These are phyloP conservation scores for Drosophila infuscata DNA, from an alignment of 2,888 invertebrate species.

Conservation along the genomic window DNA sequence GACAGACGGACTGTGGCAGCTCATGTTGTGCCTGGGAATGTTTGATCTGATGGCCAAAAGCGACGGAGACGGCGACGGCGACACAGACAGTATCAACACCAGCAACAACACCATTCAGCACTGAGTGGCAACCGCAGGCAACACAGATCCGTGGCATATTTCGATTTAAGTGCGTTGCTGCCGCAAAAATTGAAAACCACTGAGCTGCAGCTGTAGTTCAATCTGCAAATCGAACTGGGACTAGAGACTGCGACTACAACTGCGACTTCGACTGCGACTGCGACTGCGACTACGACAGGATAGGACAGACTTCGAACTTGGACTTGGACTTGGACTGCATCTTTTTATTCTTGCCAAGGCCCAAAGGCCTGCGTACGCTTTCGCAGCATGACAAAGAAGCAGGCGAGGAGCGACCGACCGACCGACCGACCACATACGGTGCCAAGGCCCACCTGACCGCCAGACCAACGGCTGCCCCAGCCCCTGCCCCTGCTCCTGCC, in stretches of 20 bases:
- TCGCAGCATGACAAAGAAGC: conserved; percentile 29
- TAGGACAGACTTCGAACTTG: not conserved
- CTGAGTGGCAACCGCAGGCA: conserved; percentile 48
- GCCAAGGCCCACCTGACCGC: conserved; percentile 43
- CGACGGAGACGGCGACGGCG: conserved; percentile 56
- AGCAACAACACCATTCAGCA: conserved; percentile 35
- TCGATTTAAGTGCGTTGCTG: conserved; percentile 47
- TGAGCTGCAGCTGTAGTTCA: conserved; percentile 38
- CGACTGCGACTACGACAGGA: not conserved
- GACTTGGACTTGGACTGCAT: not conserved
- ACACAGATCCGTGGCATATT: conserved; percentile 60
- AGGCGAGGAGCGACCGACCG: conserved; percentile 5
- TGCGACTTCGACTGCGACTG: not conserved
- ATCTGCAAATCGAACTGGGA: conserved; percentile 22
- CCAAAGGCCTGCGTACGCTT: conserved; percentile 22
- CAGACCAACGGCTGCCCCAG: conserved; percentile 3
- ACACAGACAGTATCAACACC: conserved; percentile 28
- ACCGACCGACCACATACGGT: conserved; percentile 51
- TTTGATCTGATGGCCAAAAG: conserved; percentile 66
- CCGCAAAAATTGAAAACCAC: conserved; percentile 58
- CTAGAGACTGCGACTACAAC: not conserved
- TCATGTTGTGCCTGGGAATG: conserved; percentile 46
- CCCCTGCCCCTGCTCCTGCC: not conserved
- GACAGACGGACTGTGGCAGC: conserved; percentile 20
- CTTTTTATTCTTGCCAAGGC: conserved; percentile 8